These are phyloP conservation scores for Dicrurus megarhynchus DNA, from an alignment of 2,113 vertebrate genomes.

Conservation along the genomic window DNA sequence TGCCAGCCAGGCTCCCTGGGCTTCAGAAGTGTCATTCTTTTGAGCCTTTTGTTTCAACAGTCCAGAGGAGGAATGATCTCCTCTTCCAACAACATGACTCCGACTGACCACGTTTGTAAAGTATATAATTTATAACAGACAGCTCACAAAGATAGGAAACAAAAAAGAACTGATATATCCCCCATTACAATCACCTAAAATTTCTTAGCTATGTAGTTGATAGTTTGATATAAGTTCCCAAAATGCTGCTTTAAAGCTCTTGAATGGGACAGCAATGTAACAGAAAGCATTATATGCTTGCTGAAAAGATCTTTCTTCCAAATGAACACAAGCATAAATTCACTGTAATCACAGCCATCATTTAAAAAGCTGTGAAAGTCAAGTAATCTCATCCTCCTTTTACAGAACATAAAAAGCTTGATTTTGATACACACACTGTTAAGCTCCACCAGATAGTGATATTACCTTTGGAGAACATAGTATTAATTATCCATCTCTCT, in stretches of 20 bases:
- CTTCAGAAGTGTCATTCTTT: neutral
- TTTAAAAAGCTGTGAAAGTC: neutral
- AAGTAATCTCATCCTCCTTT: neutral
- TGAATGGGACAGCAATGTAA: neutral
- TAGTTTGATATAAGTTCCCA: neutral
- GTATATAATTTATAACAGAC: neutral
- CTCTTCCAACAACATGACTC: neutral
- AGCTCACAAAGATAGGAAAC: neutral
- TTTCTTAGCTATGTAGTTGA: neutral
- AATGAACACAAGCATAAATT: neutral
- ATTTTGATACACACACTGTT: neutral
- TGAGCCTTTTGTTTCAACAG: neutral
- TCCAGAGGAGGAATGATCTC: neutral
- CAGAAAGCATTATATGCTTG: neutral
- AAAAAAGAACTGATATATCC: neutral
- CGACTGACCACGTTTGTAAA: neutral
- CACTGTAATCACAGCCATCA: neutral
- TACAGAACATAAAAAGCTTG: neutral
- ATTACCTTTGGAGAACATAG: neutral
- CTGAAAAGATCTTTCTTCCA: neutral
- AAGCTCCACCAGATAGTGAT: neutral
- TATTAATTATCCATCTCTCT: neutral
- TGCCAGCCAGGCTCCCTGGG: neutral
- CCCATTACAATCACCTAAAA: neutral
- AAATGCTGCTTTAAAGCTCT: neutral